Evolutionary conservation across 2,113 vertebrate genomes (phyloP).

Genomic region (Lampris incognitus): DNA sequence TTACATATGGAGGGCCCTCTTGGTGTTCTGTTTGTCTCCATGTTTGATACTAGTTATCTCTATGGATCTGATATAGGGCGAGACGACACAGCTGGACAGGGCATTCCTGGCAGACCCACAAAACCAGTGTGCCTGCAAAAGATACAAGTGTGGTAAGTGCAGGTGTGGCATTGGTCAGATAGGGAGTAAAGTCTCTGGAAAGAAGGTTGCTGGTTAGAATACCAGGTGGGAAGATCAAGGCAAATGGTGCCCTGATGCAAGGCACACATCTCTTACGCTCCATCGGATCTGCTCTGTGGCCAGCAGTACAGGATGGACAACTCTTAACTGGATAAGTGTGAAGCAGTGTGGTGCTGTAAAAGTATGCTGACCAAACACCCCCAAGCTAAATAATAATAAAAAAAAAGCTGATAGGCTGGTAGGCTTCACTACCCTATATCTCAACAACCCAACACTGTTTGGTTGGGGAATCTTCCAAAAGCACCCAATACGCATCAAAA

Average conservation of each 20-base stretch:
- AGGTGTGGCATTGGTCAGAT: neutral
- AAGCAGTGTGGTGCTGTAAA: no score
- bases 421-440: no score
- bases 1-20: neutral
- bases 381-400: no score
- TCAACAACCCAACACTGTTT: no score
- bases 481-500: no score
- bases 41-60: neutral
- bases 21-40: neutral
- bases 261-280: neutral
- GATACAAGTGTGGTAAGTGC: slow-evolving; percentile 91
- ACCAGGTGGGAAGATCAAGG: neutral
- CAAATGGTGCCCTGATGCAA: neutral
- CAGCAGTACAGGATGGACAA: no score
- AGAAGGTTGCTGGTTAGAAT: neutral
- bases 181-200: neutral
- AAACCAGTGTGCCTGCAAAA: slow-evolving; percentile 90
- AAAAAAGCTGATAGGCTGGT: no score
- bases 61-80: slow-evolving; percentile 82
- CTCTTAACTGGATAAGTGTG: no score
- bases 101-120: slow-evolving; percentile 83
- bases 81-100: slow-evolving; percentile 88
- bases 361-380: no score
- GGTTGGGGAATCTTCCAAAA: no score
- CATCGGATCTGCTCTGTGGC: no score